A percentile compares a stretch with the other conserved stretches of the same genome.
Evolutionary conservation across 1,140 invertebrate genomes (phyloP).

Genomic region (Mylabris phalerata): DNA sequence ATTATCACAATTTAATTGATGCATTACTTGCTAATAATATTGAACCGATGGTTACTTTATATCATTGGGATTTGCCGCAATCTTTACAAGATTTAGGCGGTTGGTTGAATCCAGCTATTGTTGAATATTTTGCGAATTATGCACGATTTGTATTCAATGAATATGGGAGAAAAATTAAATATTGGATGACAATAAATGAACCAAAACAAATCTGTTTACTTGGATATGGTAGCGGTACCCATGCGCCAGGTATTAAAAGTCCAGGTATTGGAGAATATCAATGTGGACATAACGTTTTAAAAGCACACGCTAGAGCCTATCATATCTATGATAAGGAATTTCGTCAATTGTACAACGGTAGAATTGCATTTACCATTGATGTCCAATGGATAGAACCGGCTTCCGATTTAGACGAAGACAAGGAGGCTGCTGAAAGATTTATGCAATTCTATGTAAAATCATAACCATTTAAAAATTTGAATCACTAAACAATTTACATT

Average conservation of each 20-base stretch:
- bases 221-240: slow-evolving; percentile 23
- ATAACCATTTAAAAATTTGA: not conserved
- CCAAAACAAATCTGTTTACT: slow-evolving; percentile 36
- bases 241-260: slow-evolving; percentile 24
- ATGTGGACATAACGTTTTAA: slow-evolving; percentile 28
- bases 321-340: slow-evolving; percentile 29
- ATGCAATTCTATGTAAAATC: slow-evolving; percentile 41
- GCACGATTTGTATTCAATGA: slow-evolving; percentile 26
- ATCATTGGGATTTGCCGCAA: slow-evolving; percentile 38
- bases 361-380: slow-evolving; percentile 1
- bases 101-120: slow-evolving; percentile 34
- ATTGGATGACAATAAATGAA: slow-evolving; percentile 49
- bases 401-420: slow-evolving; percentile 39
- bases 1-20: slow-evolving; percentile 58
- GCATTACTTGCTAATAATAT: slow-evolving; percentile 52
- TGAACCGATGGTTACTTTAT: slow-evolving; percentile 52
- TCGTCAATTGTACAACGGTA: slow-evolving; percentile 22
- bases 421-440: slow-evolving; percentile 43
- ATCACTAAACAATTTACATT: slow-evolving; percentile 26
- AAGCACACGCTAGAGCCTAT: slow-evolving; percentile 28
- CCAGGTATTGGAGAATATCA: slow-evolving; percentile 27
- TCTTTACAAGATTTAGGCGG: slow-evolving; percentile 35
- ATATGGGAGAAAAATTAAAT: slow-evolving; percentile 38
- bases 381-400: slow-evolving; percentile 30
- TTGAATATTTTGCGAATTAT: slow-evolving; percentile 37